Conservation (phyloP, 2,797 vertebrate genomes). For the Macropodus opercularis region DNA sequence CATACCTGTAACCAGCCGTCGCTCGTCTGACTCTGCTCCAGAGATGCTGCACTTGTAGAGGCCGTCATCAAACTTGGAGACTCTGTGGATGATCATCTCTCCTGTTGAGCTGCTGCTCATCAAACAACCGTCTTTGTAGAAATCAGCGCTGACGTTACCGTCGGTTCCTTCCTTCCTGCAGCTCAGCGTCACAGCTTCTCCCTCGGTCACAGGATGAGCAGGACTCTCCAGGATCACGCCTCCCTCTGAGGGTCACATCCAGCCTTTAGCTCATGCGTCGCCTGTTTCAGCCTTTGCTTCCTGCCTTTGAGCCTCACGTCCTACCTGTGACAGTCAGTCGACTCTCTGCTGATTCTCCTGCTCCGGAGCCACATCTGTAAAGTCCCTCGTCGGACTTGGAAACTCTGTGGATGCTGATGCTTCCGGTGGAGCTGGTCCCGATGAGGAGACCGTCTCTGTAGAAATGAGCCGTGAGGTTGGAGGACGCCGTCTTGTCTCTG, state of each 20-base stretch:
- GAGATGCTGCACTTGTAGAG: constrained; percentile 26
- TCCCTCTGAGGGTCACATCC: no score
- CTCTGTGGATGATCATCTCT: constrained; percentile 2
- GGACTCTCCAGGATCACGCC: no score
- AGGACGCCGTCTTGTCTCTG: not conserved
- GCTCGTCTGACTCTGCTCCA: no score
- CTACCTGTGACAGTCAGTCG: no score
- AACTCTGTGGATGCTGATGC: constrained; percentile 14
- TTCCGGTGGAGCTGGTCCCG: not conserved
- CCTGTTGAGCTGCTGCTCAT: not conserved
- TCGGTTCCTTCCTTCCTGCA: not conserved
- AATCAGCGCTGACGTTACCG: not conserved
- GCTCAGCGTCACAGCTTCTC: not conserved
- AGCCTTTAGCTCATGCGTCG: no score
- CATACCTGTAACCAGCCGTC: no score
- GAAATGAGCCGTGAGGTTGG: not conserved
- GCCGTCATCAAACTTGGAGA: not conserved
- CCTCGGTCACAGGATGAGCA: no score
- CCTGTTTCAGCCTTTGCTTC: no score
- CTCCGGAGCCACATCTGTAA: constrained; percentile 13
- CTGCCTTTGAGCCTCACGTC: not conserved
- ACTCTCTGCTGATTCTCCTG: constrained; percentile 25
- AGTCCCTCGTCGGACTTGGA: constrained; percentile 11
- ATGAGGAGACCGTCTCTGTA: constrained; percentile 11
- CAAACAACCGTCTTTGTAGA: not conserved